phyloP scores from a whole-genome alignment of 2,797 vertebrate species.

The Echiichthys vipera region DNA sequence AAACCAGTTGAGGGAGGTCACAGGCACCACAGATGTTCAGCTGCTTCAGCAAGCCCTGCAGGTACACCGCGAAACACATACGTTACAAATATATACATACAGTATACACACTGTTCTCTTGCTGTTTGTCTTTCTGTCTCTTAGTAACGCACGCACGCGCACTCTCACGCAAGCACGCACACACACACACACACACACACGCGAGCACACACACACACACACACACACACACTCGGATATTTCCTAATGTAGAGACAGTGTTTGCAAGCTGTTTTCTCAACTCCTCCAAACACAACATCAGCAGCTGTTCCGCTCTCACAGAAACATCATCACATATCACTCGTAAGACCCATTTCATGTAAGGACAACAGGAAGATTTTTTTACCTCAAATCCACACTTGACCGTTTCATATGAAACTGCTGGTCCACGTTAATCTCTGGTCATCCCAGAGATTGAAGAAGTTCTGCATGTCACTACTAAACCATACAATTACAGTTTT shows the following conservation, averaged over 20 bases:
- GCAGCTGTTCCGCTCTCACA: neutral
- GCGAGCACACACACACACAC: no score
- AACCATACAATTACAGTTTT: neutral
- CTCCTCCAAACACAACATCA: neutral
- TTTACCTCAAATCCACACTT: neutral
- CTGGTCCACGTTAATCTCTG: neutral
- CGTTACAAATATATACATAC: neutral
- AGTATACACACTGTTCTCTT: neutral
- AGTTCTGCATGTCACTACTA: neutral
- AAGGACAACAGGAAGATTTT: neutral
- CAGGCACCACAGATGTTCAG: constrained; percentile 96
- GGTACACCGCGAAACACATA: constrained; percentile 78
- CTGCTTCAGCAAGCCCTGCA: constrained; percentile 97
- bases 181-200: neutral
- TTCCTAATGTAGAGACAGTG: neutral
- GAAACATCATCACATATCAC: neutral
- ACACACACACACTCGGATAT: neutral
- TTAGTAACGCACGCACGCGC: no score
- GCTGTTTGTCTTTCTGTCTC: neutral
- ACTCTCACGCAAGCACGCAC: no score
- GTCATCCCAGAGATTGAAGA: neutral
- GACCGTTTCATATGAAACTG: neutral
- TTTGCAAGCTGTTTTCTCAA: neutral
- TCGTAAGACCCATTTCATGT: neutral
- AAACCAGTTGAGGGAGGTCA: constrained; percentile 98